Base-by-base conservation (phyloP, 2,113 vertebrate species). In the Elephas maximus region DNA sequence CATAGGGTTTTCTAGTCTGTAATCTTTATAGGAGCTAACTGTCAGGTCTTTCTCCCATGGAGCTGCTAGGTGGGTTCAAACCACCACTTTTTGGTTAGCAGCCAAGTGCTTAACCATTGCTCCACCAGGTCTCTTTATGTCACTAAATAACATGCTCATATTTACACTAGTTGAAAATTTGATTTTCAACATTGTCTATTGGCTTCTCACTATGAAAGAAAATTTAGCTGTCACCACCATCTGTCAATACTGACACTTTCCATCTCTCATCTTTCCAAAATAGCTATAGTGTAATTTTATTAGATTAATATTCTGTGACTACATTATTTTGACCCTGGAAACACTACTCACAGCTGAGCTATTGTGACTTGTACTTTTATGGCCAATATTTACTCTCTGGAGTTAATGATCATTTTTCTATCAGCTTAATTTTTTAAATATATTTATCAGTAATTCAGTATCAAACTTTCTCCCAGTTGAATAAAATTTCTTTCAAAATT, bases 401-500 rank as follows among this genome's bases (percentile, higher is more conserved):
- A 81, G 7, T 87, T 48, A 37, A n/a, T n/a, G 17, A n/a, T 57
- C 53, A 7, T 44, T 18, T 12, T 5, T 37, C 1, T 12, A 24
- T 63, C 3, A 53, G 28, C 6, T 9, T 63, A 37, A 6, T 63
- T 76, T 45, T 88, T 84, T 76, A 65, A 65, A 33, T n/a, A 26
- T 45, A 11, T 21, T 12, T 37, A 33, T 69, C n/a, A 60, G 26
- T 33, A 57, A 89, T 80, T 79, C 88, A 74, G 60, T 1, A 92
- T 44, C 77, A 41, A 8, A 67, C 28, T 63, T 20, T 65, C 3
- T 11, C 44, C 57, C 5, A 45, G 81, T 77, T 94, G 20, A 91
- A 63, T 93, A 33, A 78, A 80, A 90, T 81, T 87, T 23, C 78
- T 90, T 44, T 92, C 37, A 57, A 83, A 73, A 28, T 80, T 83